A percentile compares a stretch with the other conserved stretches of the same genome.
phyloP scores from a whole-genome alignment of 2,888 invertebrate genomes.

The Phyto melanocephala region DNA sequence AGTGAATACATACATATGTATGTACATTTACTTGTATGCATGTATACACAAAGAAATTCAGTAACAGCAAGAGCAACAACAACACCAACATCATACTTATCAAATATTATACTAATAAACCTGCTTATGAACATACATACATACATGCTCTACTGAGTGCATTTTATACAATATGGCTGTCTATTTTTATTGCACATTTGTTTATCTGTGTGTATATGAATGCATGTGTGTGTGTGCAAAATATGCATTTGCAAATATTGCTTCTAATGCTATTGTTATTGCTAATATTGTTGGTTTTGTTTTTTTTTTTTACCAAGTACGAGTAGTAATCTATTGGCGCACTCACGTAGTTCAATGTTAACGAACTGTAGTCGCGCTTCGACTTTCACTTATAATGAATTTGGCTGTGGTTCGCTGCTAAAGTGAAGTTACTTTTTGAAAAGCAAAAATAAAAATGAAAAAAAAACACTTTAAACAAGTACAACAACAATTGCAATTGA shows the following conservation, averaged over 20 bases:
- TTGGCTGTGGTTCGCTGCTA: conserved; percentile 72
- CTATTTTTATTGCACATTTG: conserved; percentile 14
- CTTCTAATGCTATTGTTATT: conserved; percentile 57
- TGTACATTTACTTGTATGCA: too few relatives aligned
- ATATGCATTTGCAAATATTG: conserved; percentile 40
- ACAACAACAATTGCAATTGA: conserved; percentile 50
- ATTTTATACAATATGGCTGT: conserved; percentile 11
- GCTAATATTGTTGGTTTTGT: conserved; percentile 37
- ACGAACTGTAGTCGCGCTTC: conserved; percentile 73
- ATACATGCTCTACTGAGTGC: not conserved
- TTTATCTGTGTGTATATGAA: conserved; percentile 1
- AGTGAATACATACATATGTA: too few relatives aligned
- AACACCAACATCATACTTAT: conserved; percentile 18
- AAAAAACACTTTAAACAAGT: conserved; percentile 5
- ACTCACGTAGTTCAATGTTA: conserved; percentile 77
- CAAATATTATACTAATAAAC: conserved; percentile 17
- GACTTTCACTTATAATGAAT: conserved; percentile 78
- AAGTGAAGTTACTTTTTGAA: conserved; percentile 57
- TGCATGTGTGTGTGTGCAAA: conserved; percentile 31
- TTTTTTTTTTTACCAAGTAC: conserved; percentile 40
- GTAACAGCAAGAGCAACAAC: conserved; percentile 10
- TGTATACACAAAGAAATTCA: conserved; percentile 10
- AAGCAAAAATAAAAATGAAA: conserved; percentile 16
- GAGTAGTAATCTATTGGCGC: conserved; percentile 61
- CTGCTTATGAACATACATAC: not conserved